Evolutionary conservation across 2,797 vertebrate species (phyloP).

Genomic region (Tokudaia tokunoshimensis): DNA sequence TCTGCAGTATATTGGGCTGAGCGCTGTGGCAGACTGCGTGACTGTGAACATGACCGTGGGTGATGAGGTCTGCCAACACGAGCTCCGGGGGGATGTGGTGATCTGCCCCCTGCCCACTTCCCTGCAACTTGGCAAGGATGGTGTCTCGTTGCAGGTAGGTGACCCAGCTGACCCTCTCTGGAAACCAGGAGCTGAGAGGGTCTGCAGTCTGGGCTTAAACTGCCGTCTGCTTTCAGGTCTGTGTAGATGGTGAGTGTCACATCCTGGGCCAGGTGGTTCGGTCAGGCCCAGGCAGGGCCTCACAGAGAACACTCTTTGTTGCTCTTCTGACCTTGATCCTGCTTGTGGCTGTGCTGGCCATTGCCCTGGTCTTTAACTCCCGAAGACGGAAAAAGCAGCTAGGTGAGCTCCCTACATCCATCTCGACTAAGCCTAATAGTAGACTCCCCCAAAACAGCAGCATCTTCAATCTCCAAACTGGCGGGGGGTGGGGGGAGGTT

Average conservation of each 20-base stretch:
- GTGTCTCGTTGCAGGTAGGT: conserved; percentile 91
- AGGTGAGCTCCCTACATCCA: conserved; percentile 77
- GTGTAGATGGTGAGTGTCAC: conserved; percentile 91
- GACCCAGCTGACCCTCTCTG: background rate
- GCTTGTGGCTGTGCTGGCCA: conserved; percentile 89
- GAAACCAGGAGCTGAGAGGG: background rate
- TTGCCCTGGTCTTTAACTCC: conserved; percentile 90
- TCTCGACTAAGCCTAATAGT: background rate
- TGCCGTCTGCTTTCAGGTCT: conserved; percentile 89
- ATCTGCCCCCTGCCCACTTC: conserved; percentile 93
- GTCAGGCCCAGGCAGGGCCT: conserved; percentile 87
- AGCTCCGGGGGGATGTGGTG: conserved; percentile 93
- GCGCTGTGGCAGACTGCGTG: conserved; percentile 92
- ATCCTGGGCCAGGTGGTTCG: conserved; percentile 91
- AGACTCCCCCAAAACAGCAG: background rate
- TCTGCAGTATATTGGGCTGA: conserved; percentile 92
- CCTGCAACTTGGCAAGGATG: conserved; percentile 89
- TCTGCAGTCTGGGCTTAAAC: conserved; percentile 18
- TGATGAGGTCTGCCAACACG: conserved; percentile 91
- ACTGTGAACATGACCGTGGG: conserved; percentile 93
- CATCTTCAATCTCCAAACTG: background rate
- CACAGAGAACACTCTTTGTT: conserved; percentile 91
- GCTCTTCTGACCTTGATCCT: conserved; percentile 87
- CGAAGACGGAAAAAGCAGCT: conserved; percentile 89
- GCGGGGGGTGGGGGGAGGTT: background rate